Evolutionary conservation across 1,140 invertebrate genomes (phyloP).

Genomic region (Dinoponera quadriceps): DNA sequence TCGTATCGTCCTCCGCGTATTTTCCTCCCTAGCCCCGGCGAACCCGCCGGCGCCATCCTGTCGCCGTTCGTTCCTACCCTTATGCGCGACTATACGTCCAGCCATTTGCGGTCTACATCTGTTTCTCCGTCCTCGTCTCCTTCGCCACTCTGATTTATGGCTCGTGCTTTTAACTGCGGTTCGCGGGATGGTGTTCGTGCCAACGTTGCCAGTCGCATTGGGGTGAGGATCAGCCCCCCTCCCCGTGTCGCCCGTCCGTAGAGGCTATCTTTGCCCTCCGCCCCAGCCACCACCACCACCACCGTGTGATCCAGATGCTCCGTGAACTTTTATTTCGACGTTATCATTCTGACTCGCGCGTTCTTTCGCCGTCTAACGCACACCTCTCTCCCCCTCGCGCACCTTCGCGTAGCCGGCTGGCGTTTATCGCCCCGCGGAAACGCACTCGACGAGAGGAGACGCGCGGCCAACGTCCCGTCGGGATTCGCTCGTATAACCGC

Average conservation of each 20-base stretch:
- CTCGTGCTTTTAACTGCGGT: constrained; percentile 74
- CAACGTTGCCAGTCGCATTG: constrained; percentile 41
- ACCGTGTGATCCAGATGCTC: constrained; percentile 20
- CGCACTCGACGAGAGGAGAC: constrained; percentile 8
- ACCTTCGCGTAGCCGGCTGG: not conserved
- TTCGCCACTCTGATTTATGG: constrained; percentile 75
- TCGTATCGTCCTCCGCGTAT: constrained; percentile 62
- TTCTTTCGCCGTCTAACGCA: not conserved
- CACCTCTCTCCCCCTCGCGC: not conserved
- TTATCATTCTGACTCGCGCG: constrained; percentile 43
- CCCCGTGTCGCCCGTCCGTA: constrained; percentile 23
- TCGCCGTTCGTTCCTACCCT: constrained; percentile 34
- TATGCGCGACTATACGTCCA: constrained; percentile 57
- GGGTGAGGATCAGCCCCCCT: not conserved
- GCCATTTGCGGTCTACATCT: constrained; percentile 76
- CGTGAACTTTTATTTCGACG: constrained; percentile 68
- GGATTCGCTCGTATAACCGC: constrained; percentile 52
- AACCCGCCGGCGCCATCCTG: not conserved
- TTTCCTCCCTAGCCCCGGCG: constrained; percentile 9
- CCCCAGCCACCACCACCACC: not conserved
- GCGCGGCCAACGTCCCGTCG: not conserved
- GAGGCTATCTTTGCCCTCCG: constrained; percentile 50
- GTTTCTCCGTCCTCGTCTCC: constrained; percentile 71
- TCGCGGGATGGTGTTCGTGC: constrained; percentile 47
- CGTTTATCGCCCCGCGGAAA: constrained; percentile 44